Conservation (phyloP, 2,888 invertebrate species). For the Metallyticus violacea region DNA sequence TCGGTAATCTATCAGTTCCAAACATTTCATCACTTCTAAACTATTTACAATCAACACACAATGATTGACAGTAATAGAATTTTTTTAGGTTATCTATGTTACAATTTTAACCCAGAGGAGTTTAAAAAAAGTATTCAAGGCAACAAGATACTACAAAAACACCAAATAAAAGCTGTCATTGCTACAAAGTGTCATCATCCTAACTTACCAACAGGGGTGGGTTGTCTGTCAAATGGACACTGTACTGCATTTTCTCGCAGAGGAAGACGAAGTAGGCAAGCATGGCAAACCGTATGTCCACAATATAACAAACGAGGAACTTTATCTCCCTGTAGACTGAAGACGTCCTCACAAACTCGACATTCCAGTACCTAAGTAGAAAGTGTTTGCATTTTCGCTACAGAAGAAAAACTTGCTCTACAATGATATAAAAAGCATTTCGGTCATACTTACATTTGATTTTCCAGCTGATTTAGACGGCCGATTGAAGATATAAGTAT, state of each 20-base stretch:
- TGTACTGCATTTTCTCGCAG: slow-evolving; percentile 46
- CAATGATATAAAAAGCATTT: background rate
- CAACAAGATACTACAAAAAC: no score
- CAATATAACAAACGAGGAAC: slow-evolving; percentile 54
- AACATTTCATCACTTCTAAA: no score
- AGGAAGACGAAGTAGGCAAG: slow-evolving; percentile 52
- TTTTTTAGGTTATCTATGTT: no score
- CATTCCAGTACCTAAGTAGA: slow-evolving; percentile 50
- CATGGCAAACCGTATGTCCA: slow-evolving; percentile 57
- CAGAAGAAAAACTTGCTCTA: background rate
- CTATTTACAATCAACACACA: no score
- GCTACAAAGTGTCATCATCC: no score
- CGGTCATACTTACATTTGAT: slow-evolving; percentile 34
- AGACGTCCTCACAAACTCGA: slow-evolving; percentile 56
- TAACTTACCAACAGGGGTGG: slow-evolving; percentile 48
- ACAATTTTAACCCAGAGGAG: no score
- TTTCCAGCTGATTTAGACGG: slow-evolving; percentile 34
- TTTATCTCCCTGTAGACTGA: slow-evolving; percentile 53
- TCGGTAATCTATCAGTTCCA: no score
- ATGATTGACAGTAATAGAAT: no score
- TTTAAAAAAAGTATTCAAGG: no score
- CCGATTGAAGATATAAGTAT: slow-evolving; percentile 36
- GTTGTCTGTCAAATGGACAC: slow-evolving; percentile 58
- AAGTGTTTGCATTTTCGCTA: background rate
- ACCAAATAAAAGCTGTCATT: no score